Conservation (phyloP, 2,113 vertebrate species). For the Siniperca chuatsi region DNA sequence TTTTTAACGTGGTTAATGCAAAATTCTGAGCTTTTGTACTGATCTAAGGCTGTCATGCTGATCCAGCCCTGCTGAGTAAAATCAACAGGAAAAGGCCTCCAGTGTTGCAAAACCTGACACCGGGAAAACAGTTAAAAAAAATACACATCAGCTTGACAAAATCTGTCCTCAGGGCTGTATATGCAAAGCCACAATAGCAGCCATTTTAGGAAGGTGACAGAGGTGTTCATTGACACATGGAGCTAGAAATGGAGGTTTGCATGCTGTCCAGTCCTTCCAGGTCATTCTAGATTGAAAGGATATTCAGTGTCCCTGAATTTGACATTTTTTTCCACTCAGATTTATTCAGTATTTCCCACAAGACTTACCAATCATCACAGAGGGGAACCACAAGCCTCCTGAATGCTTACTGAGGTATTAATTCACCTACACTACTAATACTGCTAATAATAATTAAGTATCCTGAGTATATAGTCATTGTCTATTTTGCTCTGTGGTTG, state of each 20-base stretch:
- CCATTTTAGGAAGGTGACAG: conserved; percentile 1
- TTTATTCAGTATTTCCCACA: not conserved
- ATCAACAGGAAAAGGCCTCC: not conserved
- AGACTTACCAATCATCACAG: not conserved
- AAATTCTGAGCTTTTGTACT: not conserved
- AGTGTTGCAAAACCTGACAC: conserved; percentile 29
- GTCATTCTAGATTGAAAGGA: not conserved
- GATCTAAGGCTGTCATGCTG: not conserved
- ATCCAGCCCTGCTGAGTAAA: not conserved
- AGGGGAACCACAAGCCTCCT: not conserved
- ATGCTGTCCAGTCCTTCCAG: not conserved
- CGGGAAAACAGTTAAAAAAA: not conserved
- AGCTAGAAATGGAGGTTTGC: not conserved
- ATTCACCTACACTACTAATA: not conserved
- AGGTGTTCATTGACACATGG: not conserved
- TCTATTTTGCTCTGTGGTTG: not conserved
- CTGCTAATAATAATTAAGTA: not conserved
- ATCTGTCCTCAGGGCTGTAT: conserved; percentile 29
- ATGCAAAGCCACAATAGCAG: not conserved
- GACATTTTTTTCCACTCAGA: not conserved
- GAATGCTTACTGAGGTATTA: not conserved
- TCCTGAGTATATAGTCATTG: not conserved
- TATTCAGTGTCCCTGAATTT: not conserved
- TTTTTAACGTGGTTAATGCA: too few species aligned
- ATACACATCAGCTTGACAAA: not conserved